Evolutionary conservation across 2,888 invertebrate genomes (phyloP).

Genomic region (Ophraella communa): DNA sequence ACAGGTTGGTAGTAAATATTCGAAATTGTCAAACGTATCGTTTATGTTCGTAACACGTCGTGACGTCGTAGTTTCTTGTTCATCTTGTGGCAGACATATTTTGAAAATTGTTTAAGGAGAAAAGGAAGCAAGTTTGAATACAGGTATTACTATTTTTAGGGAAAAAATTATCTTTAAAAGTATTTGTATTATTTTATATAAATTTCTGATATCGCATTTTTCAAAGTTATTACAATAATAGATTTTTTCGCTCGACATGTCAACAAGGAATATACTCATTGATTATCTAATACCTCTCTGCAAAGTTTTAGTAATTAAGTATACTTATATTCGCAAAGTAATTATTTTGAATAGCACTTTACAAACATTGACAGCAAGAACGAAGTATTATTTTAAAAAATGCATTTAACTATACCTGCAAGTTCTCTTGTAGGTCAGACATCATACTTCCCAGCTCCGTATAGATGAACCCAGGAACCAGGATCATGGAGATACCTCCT

Average conservation of each 20-base stretch:
- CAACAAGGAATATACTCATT: constrained; percentile 42
- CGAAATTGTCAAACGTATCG: neutral
- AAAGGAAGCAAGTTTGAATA: constrained; percentile 4
- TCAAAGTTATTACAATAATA: neutral
- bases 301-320: constrained; percentile 19
- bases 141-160: constrained; percentile 23
- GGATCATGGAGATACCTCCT: constrained; percentile 56
- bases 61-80: constrained; percentile 20
- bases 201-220: neutral
- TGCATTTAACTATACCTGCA: constrained; percentile 61
- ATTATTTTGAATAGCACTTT: constrained; percentile 43
- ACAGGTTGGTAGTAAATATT: neutral
- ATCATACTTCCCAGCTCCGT: constrained; percentile 37
- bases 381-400: constrained; percentile 43
- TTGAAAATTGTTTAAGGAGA: constrained; percentile 6
- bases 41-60: constrained; percentile 8
- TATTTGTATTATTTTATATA: neutral
- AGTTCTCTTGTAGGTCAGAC: constrained; percentile 62
- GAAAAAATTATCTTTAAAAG: neutral
- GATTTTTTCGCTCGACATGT: constrained; percentile 26
- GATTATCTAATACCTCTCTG: constrained; percentile 49
- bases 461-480: constrained; percentile 53
- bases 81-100: constrained; percentile 24
- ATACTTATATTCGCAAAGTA: constrained; percentile 23
- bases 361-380: constrained; percentile 31